These are phyloP conservation scores for Otolemur garnettii DNA, from an alignment of 2,113 vertebrate species.

Conservation along the genomic window DNA sequence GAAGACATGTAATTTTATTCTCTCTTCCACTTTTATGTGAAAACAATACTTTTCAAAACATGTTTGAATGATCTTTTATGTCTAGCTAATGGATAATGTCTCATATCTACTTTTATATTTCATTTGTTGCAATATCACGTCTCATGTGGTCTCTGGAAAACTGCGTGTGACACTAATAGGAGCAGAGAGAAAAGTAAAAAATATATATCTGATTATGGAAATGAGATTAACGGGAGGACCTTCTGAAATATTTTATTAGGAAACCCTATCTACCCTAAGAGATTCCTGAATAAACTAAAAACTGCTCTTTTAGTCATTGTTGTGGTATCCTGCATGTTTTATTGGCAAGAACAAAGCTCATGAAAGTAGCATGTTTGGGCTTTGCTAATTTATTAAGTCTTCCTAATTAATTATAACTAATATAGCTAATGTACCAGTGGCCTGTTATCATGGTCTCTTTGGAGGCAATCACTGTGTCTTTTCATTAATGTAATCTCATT, in stretches of 20 bases:
- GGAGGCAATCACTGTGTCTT: neutral
- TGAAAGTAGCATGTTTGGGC: neutral
- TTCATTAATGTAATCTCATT: neutral
- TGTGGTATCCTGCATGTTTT: neutral
- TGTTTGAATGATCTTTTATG: slow-evolving; percentile 24
- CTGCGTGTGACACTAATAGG: neutral
- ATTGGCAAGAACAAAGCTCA: neutral
- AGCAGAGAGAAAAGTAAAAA: neutral
- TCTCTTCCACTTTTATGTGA: neutral
- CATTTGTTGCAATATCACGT: neutral
- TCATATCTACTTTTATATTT: neutral
- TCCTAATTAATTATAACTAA: neutral
- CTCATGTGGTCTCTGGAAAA: neutral
- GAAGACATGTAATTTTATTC: neutral
- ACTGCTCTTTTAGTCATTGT: neutral
- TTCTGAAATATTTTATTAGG: neutral
- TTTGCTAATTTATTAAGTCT: slow-evolving; percentile 8
- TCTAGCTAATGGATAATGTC: neutral
- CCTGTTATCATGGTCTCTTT: neutral
- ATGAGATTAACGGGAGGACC: neutral
- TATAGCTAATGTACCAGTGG: neutral
- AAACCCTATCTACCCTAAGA: neutral
- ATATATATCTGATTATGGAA: neutral
- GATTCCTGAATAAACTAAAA: neutral
- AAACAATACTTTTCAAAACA: slow-evolving; percentile 16